Evolutionary conservation across 64 coral and sea anemone species (phyloP), one percentile per base, ranked within the genome.

Genomic region (Pocillopora verrucosa): DNA sequence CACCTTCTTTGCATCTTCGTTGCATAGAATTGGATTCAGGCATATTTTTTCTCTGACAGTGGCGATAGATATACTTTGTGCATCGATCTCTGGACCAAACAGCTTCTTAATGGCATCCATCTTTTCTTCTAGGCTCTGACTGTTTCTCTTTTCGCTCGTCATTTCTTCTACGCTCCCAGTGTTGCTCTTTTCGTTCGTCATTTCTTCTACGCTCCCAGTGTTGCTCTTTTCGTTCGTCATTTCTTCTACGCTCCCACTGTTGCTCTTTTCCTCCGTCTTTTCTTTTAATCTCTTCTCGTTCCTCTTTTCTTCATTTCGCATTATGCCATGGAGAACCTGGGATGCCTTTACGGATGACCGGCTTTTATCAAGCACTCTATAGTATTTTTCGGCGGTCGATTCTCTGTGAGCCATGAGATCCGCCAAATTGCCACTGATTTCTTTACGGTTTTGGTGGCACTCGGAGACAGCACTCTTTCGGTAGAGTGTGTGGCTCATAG

Each of bases 381-480:
- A 87, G 84, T 87, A 87, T 73, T 87, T 87, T 25, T 87, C 25
- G 13, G 64, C 51, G 3, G 84, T 73, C 7, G 45, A 3, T 58
- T 87, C 84, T 24, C 84, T 1, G 58, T 87, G 84, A 56, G 84
- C 68, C 68, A 87, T 87, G 22, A 87, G 51, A 74, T 87, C 63
- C 4, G 84, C 84, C 4, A 87, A 20, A 14, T 87, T 56, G 12
- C 84, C 22, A 59, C 72, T 72, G 13, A 60, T 61, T 3, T 70
- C 72, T 35, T 87, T 87, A 36, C 84, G 69, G 10, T 87, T 91
- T 2, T 41, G 6, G 13, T 89, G 79, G 11, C 88, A 69, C 16
- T 84, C 72, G 1, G 86, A 84, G 9, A 96, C 90, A 2, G 94
- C 90, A 26, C 82, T 76, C 20, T 96, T 96, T 2, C 67, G 25